Evolutionary conservation across 2,113 vertebrate genomes (phyloP).

Genomic region (Microcebus jonahi): DNA sequence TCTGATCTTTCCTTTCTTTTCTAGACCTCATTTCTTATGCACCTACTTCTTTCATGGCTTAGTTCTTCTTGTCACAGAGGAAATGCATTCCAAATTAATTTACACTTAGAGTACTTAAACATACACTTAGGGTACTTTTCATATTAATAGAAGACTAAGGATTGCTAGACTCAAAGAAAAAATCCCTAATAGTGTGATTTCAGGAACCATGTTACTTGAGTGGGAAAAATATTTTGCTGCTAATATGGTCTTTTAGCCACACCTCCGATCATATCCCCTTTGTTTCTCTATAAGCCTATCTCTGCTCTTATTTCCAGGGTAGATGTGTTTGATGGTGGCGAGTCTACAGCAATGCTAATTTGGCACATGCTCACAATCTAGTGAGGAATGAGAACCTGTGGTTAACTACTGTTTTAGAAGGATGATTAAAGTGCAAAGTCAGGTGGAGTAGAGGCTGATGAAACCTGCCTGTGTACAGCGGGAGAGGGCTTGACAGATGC

Average conservation of each 20-base stretch:
- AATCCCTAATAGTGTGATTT: neutral
- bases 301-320: neutral
- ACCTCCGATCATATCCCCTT: neutral
- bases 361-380: neutral
- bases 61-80: neutral
- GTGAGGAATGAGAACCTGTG: neutral
- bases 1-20: conserved; percentile 45
- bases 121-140: conserved; percentile 20
- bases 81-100: conserved; percentile 37
- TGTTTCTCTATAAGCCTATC: neutral
- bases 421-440: neutral
- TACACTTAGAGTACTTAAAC: neutral
- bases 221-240: neutral
- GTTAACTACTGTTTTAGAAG: neutral
- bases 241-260: neutral
- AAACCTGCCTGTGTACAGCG: neutral
- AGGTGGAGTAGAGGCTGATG: neutral
- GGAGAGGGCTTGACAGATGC: neutral
- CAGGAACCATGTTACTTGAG: neutral
- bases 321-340: neutral
- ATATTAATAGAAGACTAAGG: neutral
- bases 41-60: conserved; percentile 37
- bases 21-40: conserved; percentile 1
- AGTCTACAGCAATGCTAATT: neutral
- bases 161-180: neutral